phyloP scores from a whole-genome alignment of 2,888 invertebrate genomes.

The Acleris laterana region DNA sequence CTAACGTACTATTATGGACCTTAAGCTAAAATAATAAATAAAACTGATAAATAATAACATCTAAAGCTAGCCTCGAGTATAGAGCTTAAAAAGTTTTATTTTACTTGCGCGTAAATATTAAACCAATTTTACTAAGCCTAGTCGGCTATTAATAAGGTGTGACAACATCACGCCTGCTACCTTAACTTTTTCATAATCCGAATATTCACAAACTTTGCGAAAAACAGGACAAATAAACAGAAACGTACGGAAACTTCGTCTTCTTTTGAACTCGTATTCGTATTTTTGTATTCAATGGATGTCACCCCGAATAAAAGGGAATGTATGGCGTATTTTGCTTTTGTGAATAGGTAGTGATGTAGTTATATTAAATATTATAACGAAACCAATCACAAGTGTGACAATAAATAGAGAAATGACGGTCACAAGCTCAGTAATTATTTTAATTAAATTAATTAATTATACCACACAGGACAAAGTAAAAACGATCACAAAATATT shows the following conservation, averaged over 20 bases:
- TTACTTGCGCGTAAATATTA: too few relatives aligned
- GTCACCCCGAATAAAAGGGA: conserved; percentile 34
- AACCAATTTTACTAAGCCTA: not conserved
- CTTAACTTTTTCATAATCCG: conserved; percentile 6
- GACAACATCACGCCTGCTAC: not conserved
- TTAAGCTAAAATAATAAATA: too few relatives aligned
- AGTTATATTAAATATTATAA: not conserved
- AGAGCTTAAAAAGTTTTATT: too few relatives aligned
- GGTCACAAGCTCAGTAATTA: too few relatives aligned
- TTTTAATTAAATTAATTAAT: too few relatives aligned
- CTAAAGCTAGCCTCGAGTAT: too few relatives aligned
- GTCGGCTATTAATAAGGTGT: conserved; percentile 3
- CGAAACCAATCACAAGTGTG: not conserved
- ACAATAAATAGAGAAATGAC: too few relatives aligned
- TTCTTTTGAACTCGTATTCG: conserved; percentile 30
- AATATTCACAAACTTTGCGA: conserved; percentile 20
- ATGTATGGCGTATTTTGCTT: conserved; percentile 17
- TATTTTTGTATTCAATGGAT: conserved; percentile 40
- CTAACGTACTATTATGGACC: too few relatives aligned
- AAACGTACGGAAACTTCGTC: conserved; percentile 24
- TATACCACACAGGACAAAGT: too few relatives aligned
- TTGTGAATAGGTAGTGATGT: not conserved
- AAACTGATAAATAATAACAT: too few relatives aligned
- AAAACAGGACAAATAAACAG: conserved; percentile 33
- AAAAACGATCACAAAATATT: too few relatives aligned